Base-by-base conservation (phyloP, 2,888 invertebrate genomes). In the Luperina testacea region DNA sequence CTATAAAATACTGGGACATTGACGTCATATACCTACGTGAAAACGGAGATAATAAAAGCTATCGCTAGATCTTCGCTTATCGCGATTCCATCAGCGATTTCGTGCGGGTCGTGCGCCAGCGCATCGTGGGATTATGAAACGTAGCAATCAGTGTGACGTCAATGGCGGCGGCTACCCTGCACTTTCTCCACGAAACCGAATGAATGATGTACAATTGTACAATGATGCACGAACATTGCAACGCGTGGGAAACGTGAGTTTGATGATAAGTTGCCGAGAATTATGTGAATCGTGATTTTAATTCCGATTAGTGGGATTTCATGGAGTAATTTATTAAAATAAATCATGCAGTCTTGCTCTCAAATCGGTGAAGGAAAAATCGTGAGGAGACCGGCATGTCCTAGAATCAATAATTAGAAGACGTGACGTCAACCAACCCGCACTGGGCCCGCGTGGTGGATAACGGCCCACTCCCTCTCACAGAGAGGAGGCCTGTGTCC, bases 91-190 rank as follows among this genome's bases (percentile, higher is more conserved):
- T 88, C 82, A 82, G 88, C 87, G 78, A 80, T 91, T 90, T 89
- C 68, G 75, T 78, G 45, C 80, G 63, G 82, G 80, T 83, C 88
- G 90, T 87, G 88, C 87, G 89, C 88, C 88, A 90, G 83, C 80
- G 79, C 81, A 75, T 68, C 53, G 84, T 85, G 80, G 82, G 84
- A 87, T 87, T 94, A 92, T 92, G 95, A 95, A 94, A 94, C 92
- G 83, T 88, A 90, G 89, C 90, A 88, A 74, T 88, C 73, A 83
- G 89, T 90, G 87, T 96, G 96, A 96, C 96, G 96, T 96, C 96
- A 96, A 93, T 92, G 88, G 83, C 86, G 91, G 86, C 92, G 92
- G 91, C 90, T 83, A 90, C 85, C 77, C 86, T 86, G 91, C 91
- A 93, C 96, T 95, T 96, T 96, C 96, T 95, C 95, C 89, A 81